phyloP scores from a whole-genome alignment of 2,113 vertebrate genomes.

The Corynorhinus townsendii region DNA sequence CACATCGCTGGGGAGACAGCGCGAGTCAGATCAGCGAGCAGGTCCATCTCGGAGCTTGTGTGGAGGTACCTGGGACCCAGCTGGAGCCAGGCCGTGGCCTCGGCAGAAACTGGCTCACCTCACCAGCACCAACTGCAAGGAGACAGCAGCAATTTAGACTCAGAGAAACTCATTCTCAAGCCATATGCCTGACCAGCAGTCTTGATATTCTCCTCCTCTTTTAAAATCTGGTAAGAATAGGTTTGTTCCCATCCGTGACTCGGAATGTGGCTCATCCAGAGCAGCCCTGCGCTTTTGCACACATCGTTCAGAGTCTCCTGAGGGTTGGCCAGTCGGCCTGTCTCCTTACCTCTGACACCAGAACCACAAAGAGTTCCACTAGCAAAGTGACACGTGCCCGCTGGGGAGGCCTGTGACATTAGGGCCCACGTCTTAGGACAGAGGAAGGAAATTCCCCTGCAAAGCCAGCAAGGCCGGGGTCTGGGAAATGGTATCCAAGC shows the following conservation, averaged over 20 bases:
- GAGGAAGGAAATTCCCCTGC: not conserved
- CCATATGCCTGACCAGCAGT: not conserved
- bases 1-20: not conserved
- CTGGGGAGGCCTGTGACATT: not conserved
- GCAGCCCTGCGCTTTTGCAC: not conserved
- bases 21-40: fast-evolving
- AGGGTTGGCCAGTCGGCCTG: not conserved
- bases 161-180: not conserved
- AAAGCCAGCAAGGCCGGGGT: not conserved
- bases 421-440: not conserved
- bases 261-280: not conserved
- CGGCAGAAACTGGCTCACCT: fast-evolving
- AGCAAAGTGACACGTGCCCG: fast-evolving
- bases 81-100: not conserved
- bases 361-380: fast-evolving
- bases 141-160: no score
- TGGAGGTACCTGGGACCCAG: fast-evolving
- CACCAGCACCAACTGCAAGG: not conserved
- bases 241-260: not conserved
- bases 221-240: not conserved
- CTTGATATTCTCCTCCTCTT: not conserved
- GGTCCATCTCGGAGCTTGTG: fast-evolving
- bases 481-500: not conserved
- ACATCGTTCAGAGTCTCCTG: not conserved
- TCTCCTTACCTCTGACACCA: not conserved